A percentile compares a stretch with the other conserved stretches of the same genome.
phyloP scores from a whole-genome alignment of 2,113 vertebrate species.

The Phaethornis superciliosus region DNA sequence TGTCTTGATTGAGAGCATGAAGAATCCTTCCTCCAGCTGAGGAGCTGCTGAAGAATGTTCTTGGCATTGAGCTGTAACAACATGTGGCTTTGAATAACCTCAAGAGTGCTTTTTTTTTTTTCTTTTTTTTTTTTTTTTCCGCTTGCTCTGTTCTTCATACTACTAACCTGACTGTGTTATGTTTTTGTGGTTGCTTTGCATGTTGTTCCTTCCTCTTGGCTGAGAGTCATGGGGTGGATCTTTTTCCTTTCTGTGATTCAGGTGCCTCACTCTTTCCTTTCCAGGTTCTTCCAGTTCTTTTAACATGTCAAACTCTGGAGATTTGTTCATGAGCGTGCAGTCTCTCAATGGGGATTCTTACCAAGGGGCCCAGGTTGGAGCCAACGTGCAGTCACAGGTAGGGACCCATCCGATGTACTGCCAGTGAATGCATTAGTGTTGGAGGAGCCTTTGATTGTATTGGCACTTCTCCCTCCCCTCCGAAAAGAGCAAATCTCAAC shows the following conservation, averaged over 20 bases:
- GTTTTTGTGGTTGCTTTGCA: conserved; percentile 78
- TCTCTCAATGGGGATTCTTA: conserved; percentile 99
- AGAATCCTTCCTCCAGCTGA: conserved; percentile 42
- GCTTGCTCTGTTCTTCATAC: conserved; percentile 77
- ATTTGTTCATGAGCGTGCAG: conserved; percentile 99
- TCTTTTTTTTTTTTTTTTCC: conserved; percentile 42
- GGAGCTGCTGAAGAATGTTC: conserved; percentile 42
- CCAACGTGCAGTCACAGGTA: conserved; percentile 99
- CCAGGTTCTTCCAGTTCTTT: conserved; percentile 99
- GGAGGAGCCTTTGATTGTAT: conserved; percentile 66
- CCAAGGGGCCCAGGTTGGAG: conserved; percentile 99
- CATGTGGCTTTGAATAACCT: conserved; percentile 65
- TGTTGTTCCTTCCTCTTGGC: conserved; percentile 78
- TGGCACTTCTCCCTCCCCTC: conserved; percentile 67
- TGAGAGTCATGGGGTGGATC: conserved; percentile 75
- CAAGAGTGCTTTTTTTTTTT: conserved; percentile 38
- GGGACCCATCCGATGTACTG: conserved; percentile 81
- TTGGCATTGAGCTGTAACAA: conserved; percentile 35
- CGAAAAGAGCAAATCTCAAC: conserved; percentile 68
- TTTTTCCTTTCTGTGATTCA: conserved; percentile 91
- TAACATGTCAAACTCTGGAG: conserved; percentile 99
- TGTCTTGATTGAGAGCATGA: conserved; percentile 14
- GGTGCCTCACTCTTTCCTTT: conserved; percentile 95
- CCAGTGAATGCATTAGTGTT: conserved; percentile 72
- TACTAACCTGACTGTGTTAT: conserved; percentile 80